Evolutionary conservation across 2,888 invertebrate genomes (phyloP), one percentile per base, ranked within the genome.

Genomic region (Oegoconia quadripuncta): DNA sequence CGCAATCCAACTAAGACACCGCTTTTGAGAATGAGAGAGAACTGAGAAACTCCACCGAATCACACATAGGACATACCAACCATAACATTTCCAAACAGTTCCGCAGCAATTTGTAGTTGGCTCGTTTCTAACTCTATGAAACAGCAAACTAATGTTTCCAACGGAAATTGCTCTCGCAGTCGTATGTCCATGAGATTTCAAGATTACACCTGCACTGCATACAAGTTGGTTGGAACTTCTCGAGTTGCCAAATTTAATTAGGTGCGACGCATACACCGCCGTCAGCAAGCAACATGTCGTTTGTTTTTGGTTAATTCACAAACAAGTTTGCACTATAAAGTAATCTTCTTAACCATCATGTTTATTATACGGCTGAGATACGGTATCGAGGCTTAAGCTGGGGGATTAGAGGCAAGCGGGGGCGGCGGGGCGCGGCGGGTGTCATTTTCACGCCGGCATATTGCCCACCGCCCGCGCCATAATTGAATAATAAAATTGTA

Each of bases 401-500:
- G 44, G 52, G 58, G 59, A 49, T 64, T 54, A 50, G 57, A 45
- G 59, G 50, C 55, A 44, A 48, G 46, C 41, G 52, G 33, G 37
- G 43, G 46, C 43, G 38, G 47, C 15, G 41, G 40, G 46, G 52
- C 48, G 46, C 46, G 48, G 37, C 43, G 60, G 71, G 76, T 78
- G 72, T 75, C 78, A 74, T 75, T 75, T 76, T 75, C 74, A 71
- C 74, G 73, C 68, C 52, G 66, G 52, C 72, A 69, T 73, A 74
- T 73, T 72, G 70, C 68, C 60, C 69, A 68, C 61, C 65, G 68
- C 60, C n/a, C 59, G 66, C 59, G 59, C 57, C 59, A 59, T 75
- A 77, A 80, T 81, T 76, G 72, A 76, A 76, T 81, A 74, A 76
- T 73, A 73, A 74, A 79, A 78, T 73, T 70, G 71, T 67, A 52